Base-by-base conservation (phyloP, 2,797 vertebrate genomes). In the Tokudaia muenninki region DNA sequence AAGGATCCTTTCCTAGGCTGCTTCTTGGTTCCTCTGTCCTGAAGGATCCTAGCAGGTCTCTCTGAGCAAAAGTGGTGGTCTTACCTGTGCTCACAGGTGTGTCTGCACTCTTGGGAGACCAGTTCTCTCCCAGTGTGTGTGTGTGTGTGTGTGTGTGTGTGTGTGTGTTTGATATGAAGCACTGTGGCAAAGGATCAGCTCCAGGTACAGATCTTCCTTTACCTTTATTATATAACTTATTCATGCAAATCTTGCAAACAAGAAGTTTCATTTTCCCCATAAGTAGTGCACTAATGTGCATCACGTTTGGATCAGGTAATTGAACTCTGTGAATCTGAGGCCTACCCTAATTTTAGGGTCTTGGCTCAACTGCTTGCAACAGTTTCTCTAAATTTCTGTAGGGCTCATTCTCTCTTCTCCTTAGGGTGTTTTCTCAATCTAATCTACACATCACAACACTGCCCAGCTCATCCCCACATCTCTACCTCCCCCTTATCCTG, bases 191-290 rank as follows among this genome's bases (percentile, higher is more conserved):
- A 52, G 1, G 52, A 52, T 52, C 52, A 52, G 52, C 52, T 52
- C 52, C 13, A 12, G 52, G 52, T 52, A 12, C 52, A 52, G 52
- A 52, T 52, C 52, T 52, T 52, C 52, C 52, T 52, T 52, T 13
- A 12, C 13, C 11, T 52, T 52, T 95, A 81, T 97, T 95, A 93
- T 77, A 84, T 86, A 98, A 90, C 96, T 95, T 98, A 97, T 96
- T 92, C 90, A 90, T 97, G 96, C 57, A 84, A 59, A 91, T 6
- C 55, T 79, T 80, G 21, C 24, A 55, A 93, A 90, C 11, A 82
- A 17, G 24, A 14, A 34, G 5, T 74, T 67, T 91, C 10, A 3
- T 34, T 41, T 78, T 26, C 29, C 6, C 16, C 8, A 22, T 77
- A 31, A 90, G 55, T 34, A 87, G 2, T 7, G 22, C 12, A 61